Percentiles rank a stretch among this genome's conserved stretches.
Evolutionary conservation across 2,797 vertebrate genomes (phyloP).

Genomic region (Synaphobranchus kaupii): DNA sequence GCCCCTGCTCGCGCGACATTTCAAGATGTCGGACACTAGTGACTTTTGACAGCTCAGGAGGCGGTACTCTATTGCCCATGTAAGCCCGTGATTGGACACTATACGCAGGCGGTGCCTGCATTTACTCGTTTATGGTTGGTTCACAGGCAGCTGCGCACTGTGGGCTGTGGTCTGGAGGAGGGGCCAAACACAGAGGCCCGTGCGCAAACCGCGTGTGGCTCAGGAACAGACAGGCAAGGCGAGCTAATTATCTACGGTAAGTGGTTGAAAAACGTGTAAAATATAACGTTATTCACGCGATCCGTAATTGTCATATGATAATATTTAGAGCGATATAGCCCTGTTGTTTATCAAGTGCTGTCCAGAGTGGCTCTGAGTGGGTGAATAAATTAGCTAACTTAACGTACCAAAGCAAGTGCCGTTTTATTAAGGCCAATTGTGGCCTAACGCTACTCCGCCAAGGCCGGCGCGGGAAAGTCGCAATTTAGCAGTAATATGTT

Average conservation of each 20-base stretch:
- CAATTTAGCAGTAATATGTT: neutral
- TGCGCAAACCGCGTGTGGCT: conserved; percentile 13
- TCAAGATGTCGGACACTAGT: neutral
- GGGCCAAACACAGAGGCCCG: neutral
- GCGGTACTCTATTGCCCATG: neutral
- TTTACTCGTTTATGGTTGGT: neutral
- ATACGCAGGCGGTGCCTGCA: neutral
- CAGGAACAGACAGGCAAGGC: neutral
- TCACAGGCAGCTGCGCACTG: neutral
- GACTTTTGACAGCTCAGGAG: neutral
- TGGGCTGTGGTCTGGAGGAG: neutral
- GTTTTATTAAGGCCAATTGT: neutral
- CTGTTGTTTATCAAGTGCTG: no score
- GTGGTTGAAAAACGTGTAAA: neutral
- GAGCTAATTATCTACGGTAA: conserved; percentile 12
- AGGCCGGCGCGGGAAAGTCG: neutral
- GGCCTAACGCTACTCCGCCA: neutral
- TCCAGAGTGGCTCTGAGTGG: neutral
- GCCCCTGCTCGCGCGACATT: neutral
- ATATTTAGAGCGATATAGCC: neutral
- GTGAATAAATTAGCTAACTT: neutral
- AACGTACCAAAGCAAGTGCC: neutral
- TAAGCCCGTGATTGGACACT: neutral
- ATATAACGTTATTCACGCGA: neutral
- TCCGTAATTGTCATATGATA: neutral